phyloP scores from a whole-genome alignment of 2,888 invertebrate species.

The Cremastinae sp. region DNA sequence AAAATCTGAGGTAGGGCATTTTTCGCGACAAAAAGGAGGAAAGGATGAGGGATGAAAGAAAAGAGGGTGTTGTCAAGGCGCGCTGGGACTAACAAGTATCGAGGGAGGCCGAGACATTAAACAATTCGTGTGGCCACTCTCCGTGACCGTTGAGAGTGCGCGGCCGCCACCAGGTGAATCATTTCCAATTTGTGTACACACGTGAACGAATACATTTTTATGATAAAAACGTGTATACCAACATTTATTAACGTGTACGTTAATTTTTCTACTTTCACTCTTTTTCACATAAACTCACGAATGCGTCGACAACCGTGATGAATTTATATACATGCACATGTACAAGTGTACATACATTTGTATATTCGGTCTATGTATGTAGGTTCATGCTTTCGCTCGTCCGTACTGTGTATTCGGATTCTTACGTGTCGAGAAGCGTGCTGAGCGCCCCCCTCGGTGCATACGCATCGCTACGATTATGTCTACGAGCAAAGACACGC shows the following conservation, averaged over 20 bases:
- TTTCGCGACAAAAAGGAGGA: conserved; percentile 16
- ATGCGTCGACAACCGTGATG: no score
- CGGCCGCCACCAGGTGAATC: conserved; percentile 72
- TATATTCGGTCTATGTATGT: no score
- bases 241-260: no score
- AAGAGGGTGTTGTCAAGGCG: conserved; percentile 55
- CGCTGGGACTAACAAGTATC: conserved; percentile 50
- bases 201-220: no score
- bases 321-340: not conserved
- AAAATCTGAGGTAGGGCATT: conserved; percentile 48
- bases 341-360: conserved; percentile 4
- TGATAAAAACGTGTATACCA: no score
- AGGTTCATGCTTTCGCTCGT: no score
- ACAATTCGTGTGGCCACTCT: conserved; percentile 51
- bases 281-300: no score
- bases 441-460: conserved; percentile 46
- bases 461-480: conserved; percentile 63
- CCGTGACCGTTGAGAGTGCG: conserved; percentile 61
- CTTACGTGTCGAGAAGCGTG: conserved; percentile 52
- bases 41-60: not conserved
- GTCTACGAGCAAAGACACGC: conserved; percentile 67
- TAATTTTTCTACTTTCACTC: no score
- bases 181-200: no score
- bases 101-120: conserved; percentile 42
- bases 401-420: no score